Evolutionary conservation across 2,797 vertebrate genomes (phyloP).

Genomic region (Spinus pinus): DNA sequence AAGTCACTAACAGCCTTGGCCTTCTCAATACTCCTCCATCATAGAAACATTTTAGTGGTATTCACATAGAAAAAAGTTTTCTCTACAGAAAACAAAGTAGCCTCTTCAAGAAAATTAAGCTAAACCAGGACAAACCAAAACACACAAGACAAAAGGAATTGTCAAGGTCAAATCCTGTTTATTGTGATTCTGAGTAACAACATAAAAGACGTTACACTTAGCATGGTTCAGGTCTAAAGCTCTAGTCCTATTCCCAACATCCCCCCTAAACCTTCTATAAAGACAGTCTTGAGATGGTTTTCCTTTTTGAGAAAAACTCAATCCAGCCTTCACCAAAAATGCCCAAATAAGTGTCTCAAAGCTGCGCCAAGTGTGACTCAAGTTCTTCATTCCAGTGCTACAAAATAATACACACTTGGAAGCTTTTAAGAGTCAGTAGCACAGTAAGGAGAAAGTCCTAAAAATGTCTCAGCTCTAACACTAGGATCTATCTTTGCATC

Average conservation of each 20-base stretch:
- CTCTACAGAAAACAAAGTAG: background rate
- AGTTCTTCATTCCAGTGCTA: background rate
- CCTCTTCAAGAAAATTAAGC: background rate
- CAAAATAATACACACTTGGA: background rate
- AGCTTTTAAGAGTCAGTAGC: background rate
- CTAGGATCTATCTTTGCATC: background rate
- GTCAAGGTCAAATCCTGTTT: background rate
- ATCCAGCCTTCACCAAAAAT: background rate
- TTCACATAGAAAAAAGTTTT: background rate
- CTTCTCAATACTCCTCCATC: background rate
- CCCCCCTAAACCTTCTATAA: background rate
- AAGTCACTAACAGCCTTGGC: background rate
- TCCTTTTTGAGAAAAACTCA: background rate
- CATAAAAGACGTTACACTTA: background rate
- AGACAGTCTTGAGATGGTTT: background rate
- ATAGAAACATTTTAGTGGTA: background rate
- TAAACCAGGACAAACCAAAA: background rate
- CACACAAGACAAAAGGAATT: background rate
- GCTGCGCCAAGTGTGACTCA: background rate
- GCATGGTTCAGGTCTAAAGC: background rate
- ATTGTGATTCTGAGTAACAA: background rate
- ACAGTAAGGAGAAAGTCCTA: background rate
- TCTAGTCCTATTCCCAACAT: background rate
- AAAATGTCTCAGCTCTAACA: background rate
- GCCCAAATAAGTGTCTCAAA: background rate